Base-by-base conservation (phyloP, 2,888 invertebrate genomes). In the Caenorhabditis wallacei region DNA sequence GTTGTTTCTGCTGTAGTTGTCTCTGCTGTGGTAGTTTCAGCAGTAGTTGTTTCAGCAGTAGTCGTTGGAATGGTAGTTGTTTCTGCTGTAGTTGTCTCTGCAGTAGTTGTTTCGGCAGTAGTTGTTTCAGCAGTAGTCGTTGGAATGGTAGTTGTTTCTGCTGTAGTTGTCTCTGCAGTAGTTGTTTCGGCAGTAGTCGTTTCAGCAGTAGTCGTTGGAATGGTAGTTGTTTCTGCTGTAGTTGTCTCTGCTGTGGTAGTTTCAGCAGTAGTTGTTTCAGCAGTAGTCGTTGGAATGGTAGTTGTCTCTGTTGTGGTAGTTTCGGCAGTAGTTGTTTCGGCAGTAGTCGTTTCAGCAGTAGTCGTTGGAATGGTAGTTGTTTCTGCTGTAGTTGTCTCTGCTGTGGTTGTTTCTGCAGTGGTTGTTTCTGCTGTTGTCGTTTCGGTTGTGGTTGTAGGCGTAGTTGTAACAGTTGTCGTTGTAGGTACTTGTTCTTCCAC, bases 231-330 rank as follows among this genome's bases (percentile, higher is more conserved):
- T 10, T 57, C 57, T 18, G 22, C 18, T 4, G 59, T 35, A 10
- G 57, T 35, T 1, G 57, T 57, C 35, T 57, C 57, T 10, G 57
- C 26, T 13, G 57, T 57, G 7, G 57, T 57, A 1, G 59, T 59
- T 11, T 16, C 37, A 20, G 59, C 30, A 11, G 59, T 59, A 22
- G 59, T 40, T 22, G 46, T 48, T 8, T 48, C 46, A 18, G 46
- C 46, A 18, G 46, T 48, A 48, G 46, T 48, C 18, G 46, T 48
- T 18, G 46, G 18, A n/a, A n/a, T 18, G 13, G 46, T 48, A 5
- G 46, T 48, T 13, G 46, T 48, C 18, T 48, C 46, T 13, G 46
- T 18, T 48, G 46, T 48, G 18, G 46, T 48, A 2, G 46, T 48
- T n/a, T 2, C 4, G 2, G 18, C 46, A 18, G 46, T 48, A 5